Percentiles rank a stretch among this genome's conserved stretches.
Evolutionary conservation across 2,113 vertebrate genomes (phyloP).

Genomic region (Microtus richardsoni): DNA sequence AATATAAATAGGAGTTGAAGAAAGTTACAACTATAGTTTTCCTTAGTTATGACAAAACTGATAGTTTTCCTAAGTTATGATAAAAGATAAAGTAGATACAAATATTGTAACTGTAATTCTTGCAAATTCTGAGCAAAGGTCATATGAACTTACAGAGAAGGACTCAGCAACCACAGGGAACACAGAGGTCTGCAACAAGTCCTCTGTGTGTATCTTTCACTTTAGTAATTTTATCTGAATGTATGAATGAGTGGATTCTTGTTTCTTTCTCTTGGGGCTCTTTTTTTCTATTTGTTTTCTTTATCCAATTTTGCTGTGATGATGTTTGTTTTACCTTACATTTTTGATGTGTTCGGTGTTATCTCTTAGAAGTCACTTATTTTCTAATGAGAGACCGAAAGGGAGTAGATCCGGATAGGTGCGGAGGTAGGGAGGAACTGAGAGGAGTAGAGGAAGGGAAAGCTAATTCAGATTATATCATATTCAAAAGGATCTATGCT

Average conservation of each 20-base stretch:
- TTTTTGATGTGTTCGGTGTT: neutral
- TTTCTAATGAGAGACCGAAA: neutral
- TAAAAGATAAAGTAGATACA: too few species aligned
- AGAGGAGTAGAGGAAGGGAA: neutral
- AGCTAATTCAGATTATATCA: neutral
- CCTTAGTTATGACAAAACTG: too few species aligned
- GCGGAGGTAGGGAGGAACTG: neutral
- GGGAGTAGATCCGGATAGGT: neutral
- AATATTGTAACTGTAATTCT: too few species aligned
- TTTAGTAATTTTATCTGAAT: neutral
- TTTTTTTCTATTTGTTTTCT: neutral
- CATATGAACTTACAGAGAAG: neutral
- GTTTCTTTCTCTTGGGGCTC: neutral
- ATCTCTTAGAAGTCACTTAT: neutral
- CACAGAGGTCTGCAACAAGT: neutral
- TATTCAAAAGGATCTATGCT: neutral
- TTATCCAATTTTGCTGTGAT: neutral
- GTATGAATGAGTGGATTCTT: neutral
- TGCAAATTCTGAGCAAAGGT: neutral
- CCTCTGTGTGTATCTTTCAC: neutral
- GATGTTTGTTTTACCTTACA: neutral
- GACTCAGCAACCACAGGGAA: neutral
- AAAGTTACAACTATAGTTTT: too few species aligned
- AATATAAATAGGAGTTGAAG: too few species aligned
- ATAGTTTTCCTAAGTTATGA: too few species aligned